Conservation (phyloP, 2,113 vertebrate species). For the Budorcas taxicolor region DNA sequence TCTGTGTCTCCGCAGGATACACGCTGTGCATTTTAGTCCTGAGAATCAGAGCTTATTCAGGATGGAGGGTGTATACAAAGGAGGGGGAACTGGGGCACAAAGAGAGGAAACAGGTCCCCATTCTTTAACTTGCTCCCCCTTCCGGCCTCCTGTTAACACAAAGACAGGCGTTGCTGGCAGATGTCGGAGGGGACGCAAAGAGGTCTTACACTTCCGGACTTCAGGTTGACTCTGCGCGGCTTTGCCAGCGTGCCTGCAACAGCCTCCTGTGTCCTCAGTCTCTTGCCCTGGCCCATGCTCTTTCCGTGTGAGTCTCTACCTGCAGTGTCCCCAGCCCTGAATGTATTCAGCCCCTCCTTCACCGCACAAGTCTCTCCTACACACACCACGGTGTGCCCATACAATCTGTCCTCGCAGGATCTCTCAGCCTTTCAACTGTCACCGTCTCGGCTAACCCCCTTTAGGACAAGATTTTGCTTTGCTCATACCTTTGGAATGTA, state of each 20-base stretch:
- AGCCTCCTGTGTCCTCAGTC: neutral
- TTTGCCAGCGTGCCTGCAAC: neutral
- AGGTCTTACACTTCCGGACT: neutral
- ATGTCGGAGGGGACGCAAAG: neutral
- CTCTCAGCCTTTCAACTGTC: neutral
- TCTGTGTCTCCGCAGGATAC: neutral
- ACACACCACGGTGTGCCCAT: neutral
- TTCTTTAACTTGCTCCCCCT: neutral
- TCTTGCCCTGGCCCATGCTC: neutral
- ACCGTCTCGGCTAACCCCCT: neutral
- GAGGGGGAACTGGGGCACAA: neutral
- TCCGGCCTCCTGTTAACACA: neutral
- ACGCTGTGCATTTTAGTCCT: neutral
- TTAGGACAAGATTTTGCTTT: neutral
- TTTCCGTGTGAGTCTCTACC: neutral
- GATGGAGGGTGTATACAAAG: neutral
- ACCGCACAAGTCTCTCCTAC: neutral
- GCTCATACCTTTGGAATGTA: neutral
- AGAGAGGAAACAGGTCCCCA: constrained; percentile 10
- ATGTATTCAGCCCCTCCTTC: neutral
- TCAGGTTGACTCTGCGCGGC: neutral
- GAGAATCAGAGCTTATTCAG: neutral
- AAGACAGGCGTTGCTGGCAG: neutral
- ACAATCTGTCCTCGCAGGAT: neutral
- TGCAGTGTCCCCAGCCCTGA: neutral